These are phyloP conservation scores for Cavia aperea DNA, from an alignment of 2,113 vertebrate species.

Conservation along the genomic window DNA sequence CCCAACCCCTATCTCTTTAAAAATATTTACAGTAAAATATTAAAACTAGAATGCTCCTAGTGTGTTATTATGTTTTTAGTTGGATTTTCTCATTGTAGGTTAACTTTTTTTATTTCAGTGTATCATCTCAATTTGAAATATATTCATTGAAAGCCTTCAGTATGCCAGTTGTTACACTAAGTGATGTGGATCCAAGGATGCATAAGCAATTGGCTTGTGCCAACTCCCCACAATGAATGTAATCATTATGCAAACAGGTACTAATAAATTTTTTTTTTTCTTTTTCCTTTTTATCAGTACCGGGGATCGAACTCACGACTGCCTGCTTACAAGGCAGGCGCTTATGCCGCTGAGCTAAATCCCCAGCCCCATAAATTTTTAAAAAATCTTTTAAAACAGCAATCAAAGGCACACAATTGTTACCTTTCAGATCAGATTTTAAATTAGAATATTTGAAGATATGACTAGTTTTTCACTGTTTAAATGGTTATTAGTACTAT, in stretches of 20 bases:
- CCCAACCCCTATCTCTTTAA: not conserved
- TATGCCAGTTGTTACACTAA: not conserved
- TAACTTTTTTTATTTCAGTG: not conserved
- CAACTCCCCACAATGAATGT: not conserved
- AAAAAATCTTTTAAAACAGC: not conserved
- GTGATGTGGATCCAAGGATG: not conserved
- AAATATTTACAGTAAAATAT: not conserved
- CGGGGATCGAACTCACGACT: too few relatives aligned
- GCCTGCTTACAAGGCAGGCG: too few relatives aligned
- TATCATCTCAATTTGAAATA: not conserved
- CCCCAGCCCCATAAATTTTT: not conserved
- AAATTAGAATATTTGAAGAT: slow-evolving; percentile 37
- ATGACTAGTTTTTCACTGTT: not conserved
- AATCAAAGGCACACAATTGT: not conserved
- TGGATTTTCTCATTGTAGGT: not conserved
- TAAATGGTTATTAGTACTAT: not conserved
- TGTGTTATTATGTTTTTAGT: not conserved
- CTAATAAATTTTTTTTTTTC: not conserved
- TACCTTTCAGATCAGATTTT: slow-evolving; percentile 20
- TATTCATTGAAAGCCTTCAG: not conserved
- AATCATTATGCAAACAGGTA: not conserved
- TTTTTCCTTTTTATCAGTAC: too few relatives aligned
- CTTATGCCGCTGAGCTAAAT: too few relatives aligned
- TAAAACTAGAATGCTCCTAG: not conserved
- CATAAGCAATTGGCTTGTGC: not conserved